Base-by-base conservation (phyloP, 1,140 invertebrate species). In the Drosophila miranda region DNA sequence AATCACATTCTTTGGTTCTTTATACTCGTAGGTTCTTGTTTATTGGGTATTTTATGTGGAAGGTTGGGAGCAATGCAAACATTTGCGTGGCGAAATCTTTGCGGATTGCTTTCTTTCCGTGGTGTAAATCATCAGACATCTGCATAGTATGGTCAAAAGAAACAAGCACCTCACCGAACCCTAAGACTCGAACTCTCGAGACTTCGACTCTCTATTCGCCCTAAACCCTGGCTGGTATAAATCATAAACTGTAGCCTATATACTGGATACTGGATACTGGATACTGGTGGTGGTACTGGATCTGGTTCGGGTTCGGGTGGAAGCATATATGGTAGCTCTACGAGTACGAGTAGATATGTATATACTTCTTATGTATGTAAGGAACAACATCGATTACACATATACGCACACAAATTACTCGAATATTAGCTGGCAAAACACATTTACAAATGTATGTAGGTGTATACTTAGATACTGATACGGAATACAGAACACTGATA, bases 101-200 rank as follows among this genome's bases (percentile, higher is more conserved):
- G 57, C 69, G 28, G 23, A 72, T 72, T 72, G 69, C 69, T 55
- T 19, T 19, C 50, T 21, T 76, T 61, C 43, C 52, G 46, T 62
- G 63, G 55, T 56, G 1, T 61, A 88, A 90, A 90, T 90, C 89
- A 87, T 90, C 89, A 90, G 75, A 90, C 89, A 90, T 87, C 89
- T 90, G 89, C 89, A 87, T 90, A 90, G 89, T 90, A 90, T 90
- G 89, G 89, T 90, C 89, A 90, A 87, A 90, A 90, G 89, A 90
- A 89, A 90, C 64, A 61, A 76, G 51, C 26, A 49, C 58, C 63
- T 48, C 30, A 26, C 49, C 61, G 57, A 55, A 50, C 26, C 38
- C 9, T 21, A 42, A 16, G 16, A 19, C 28, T 54, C 43, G 30
- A 30, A 9, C 3, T 26, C 23, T 26, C 23, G 23, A 26, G 23